Conservation (phyloP, 2,797 vertebrate genomes). For the Monodelphis domestica region DNA sequence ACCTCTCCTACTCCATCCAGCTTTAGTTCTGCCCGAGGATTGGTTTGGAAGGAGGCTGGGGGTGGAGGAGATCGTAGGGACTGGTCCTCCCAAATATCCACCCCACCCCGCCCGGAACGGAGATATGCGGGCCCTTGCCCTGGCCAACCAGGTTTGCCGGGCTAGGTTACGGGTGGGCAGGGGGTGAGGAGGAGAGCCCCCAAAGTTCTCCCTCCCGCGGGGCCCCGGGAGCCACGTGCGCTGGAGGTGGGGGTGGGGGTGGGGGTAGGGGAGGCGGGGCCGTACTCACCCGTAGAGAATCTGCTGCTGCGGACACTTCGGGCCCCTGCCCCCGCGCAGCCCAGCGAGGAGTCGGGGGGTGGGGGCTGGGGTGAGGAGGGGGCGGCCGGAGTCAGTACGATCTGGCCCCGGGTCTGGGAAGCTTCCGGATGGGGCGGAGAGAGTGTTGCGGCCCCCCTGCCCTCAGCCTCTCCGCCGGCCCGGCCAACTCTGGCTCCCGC, state of each 20-base stretch:
- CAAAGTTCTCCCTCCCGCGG: slow-evolving; percentile 22
- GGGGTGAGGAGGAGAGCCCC: slow-evolving; percentile 35
- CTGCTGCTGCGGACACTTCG: slow-evolving; percentile 23
- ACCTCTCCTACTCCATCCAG: slow-evolving; percentile 75
- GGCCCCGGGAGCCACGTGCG: slow-evolving; percentile 68
- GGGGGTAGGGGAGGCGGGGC: slow-evolving; percentile 47
- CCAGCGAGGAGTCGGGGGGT: not conserved
- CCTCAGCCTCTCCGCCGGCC: slow-evolving; percentile 36
- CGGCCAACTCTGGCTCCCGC: slow-evolving; percentile 36
- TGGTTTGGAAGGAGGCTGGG: slow-evolving; percentile 62
- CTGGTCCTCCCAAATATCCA: not conserved
- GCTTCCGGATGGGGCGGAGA: slow-evolving; percentile 17
- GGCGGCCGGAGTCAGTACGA: not conserved
- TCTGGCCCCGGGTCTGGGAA: not conserved
- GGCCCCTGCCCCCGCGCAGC: not conserved
- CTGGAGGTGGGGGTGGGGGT: slow-evolving; percentile 44
- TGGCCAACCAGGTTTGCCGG: not conserved
- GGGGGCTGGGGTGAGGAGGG: not conserved
- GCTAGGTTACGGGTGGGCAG: slow-evolving; percentile 29
- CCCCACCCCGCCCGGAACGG: not conserved
- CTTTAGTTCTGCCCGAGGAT: slow-evolving; percentile 53
- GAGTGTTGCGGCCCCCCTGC: slow-evolving; percentile 29
- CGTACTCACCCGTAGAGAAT: slow-evolving; percentile 55
- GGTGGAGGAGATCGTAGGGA: not conserved
- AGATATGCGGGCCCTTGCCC: not conserved